Base-by-base conservation (phyloP, 2,888 invertebrate genomes). In the Alloplasta piceator region DNA sequence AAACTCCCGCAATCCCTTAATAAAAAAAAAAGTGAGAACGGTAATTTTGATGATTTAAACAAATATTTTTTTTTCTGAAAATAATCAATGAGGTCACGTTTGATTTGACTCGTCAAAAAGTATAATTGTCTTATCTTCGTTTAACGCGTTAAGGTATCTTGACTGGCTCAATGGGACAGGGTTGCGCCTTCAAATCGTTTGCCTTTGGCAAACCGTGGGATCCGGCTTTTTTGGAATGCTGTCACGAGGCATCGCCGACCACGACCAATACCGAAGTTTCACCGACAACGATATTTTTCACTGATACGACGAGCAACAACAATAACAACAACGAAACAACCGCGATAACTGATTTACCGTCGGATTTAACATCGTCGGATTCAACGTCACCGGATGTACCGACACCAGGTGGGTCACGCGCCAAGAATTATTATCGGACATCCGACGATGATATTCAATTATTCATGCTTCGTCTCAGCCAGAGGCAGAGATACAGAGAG, bases 181-280 rank as follows among this genome's bases (percentile, higher is more conserved):
- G 93, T 67, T 95, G 95, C 85, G 91, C 92, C 10, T 93, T 94
- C 77, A 93, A 93, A 14, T 90, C 92, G 55, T 93, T 95, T 70
- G 92, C 92, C n/a, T 93, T 94, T 74, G 94, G 94, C 1, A 90
- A 92, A 64, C 94, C 94, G 5, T 94, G 94, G 93, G 95, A 95
- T 81, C 93, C 94, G 64, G 94, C 95, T 0, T 95, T 94, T 86
- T 91, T 92, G 58, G 93, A 94, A 79, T 96, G 96, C 86, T 96
- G 96, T 86, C 90, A 93, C 73, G 93, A 93, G 84, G 89, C 91
- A 4, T 82, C 87, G 6, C 84, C 87, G 0, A 89, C 85, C 61
- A 85, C 86, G 3, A 86, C 87, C 6, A 87, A 83, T 10, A 64
- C 58, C 43, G 72, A 74, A 48, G 50, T 50, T 6, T 70, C 74